These are phyloP conservation scores for Mormyrops boulengeri DNA, from an alignment of 2,797 vertebrate species.

Conservation along the genomic window DNA sequence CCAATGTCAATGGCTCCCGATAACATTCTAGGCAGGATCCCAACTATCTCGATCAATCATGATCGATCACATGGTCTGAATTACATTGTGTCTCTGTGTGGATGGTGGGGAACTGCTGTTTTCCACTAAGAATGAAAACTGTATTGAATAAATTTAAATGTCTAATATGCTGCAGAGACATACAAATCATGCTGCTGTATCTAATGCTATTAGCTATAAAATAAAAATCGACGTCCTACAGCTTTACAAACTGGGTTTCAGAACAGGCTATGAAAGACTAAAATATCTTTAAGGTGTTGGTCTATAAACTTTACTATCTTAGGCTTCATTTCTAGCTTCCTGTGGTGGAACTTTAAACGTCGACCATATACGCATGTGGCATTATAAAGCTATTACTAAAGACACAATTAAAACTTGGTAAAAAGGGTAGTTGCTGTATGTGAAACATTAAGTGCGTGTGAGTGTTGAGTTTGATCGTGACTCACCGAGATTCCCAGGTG, in stretches of 20 bases:
- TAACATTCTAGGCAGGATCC: not conserved
- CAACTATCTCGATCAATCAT: not conserved
- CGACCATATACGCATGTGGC: not conserved
- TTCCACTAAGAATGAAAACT: too few species aligned
- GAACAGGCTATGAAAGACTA: not conserved
- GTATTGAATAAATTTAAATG: not conserved
- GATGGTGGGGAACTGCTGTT: too few species aligned
- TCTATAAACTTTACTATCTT: not conserved
- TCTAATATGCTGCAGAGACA: not conserved
- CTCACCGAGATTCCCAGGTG: not conserved
- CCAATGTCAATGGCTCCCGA: not conserved
- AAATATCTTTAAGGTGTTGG: not conserved
- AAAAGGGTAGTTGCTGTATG: not conserved
- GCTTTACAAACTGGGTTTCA: not conserved
- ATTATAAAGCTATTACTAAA: not conserved
- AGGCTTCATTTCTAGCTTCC: not conserved
- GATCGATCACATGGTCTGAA: not conserved
- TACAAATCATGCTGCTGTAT: not conserved
- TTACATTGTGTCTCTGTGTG: not conserved
- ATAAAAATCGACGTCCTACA: not conserved
- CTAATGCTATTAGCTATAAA: not conserved
- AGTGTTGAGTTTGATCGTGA: not conserved
- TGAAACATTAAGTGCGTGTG: not conserved
- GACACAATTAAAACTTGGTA: not conserved
- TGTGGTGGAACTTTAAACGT: not conserved